Evolutionary conservation across 2,888 invertebrate species (phyloP), one percentile per base, ranked within the genome.

Genomic region (Sphinx pinastri): DNA sequence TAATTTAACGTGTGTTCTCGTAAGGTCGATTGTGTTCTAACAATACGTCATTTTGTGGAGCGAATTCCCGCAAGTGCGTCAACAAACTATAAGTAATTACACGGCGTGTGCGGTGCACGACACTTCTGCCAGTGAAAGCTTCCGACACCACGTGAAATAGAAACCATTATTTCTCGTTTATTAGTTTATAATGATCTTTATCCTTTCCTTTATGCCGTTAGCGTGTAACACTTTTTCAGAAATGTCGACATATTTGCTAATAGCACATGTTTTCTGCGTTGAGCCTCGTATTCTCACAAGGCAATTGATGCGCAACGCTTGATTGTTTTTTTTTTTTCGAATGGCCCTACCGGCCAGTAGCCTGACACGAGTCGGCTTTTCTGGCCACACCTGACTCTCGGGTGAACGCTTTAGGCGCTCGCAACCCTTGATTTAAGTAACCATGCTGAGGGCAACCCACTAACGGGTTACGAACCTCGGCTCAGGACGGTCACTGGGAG

Each of bases 111-210:
- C 68, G 54, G 54, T 47, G 49, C 55, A 45, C 54, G 76, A 78
- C 79, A 79, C 77, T 81, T 76, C 75, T 79, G 76, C 81, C 79
- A 88, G 89, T 87, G 88, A 91, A 90, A 90, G 89, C 86, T 86
- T 84, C 81, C 79, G 78, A 77, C 79, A 79, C 79, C 77, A 81
- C 79, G 77, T 78, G 77, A 84, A 85, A 84, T 83, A 80, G 80
- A 84, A 77, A 79, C 78, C 76, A 79, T 80, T 78, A 79, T 75
- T 81, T 76, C 55, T 68, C 57, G 74, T 74, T 77, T 76, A 76
- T 76, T 73, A 74, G 67, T 73, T 78, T 76, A 75, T 76, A 78
- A 75, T 76, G 70, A 72, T 54, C 45, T 47, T 57, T 68, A 57
- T 57, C 63, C 57, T 63, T 63, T 57, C 63, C 57, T 63, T 49